Conservation (phyloP, 2,113 vertebrate genomes). For the Rhegmatorhina hoffmannsi region DNA sequence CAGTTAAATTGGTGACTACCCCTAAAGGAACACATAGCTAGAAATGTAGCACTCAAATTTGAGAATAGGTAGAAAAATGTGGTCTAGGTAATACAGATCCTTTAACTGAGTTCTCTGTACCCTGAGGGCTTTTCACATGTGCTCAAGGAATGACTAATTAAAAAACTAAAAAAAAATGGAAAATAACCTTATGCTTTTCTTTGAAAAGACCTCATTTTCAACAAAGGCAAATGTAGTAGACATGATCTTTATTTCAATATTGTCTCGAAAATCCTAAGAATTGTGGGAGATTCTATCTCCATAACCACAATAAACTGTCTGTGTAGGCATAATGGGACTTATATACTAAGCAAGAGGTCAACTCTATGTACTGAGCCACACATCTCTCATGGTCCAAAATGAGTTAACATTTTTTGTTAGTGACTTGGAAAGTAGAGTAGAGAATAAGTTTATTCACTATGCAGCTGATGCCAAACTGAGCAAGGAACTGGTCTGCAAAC, state of each 20-base stretch:
- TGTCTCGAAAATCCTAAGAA: neutral
- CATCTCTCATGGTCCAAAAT: neutral
- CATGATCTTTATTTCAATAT: neutral
- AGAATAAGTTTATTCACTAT: neutral
- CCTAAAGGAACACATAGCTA: neutral
- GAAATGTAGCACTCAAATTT: neutral
- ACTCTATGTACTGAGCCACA: neutral
- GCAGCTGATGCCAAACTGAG: neutral
- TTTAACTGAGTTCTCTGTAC: neutral
- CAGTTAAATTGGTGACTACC: neutral
- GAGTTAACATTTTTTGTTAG: neutral
- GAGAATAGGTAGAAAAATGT: neutral
- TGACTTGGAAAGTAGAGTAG: neutral
- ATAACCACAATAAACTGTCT: neutral
- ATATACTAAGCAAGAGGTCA: neutral
- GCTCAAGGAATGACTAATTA: neutral
- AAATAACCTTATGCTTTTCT: neutral
- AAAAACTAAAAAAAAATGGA: neutral
- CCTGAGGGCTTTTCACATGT: neutral
- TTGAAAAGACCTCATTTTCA: neutral
- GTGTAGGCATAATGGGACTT: neutral
- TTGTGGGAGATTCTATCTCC: neutral
- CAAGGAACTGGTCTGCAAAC: neutral
- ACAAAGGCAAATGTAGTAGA: neutral
- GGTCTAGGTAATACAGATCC: neutral